Conservation (phyloP, 2,113 vertebrate species). For the Grallaria varia region DNA sequence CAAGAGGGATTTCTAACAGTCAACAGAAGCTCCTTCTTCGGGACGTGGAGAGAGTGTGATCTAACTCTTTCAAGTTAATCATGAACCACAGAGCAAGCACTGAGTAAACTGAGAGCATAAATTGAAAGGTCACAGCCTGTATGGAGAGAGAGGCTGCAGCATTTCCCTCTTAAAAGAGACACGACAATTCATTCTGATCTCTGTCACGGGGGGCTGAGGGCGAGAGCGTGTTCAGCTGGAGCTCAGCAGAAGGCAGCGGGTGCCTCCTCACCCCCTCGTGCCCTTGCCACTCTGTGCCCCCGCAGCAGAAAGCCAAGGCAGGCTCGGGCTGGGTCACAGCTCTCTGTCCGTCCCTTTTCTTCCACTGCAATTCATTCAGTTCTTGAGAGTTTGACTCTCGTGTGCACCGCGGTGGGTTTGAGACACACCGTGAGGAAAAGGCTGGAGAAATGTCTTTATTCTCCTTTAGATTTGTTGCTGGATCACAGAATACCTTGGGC, state of each 20-base stretch:
- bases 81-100: constrained; percentile 23
- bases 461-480: background rate
- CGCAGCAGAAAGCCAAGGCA: background rate
- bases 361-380: accelerated
- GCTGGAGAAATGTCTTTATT: background rate
- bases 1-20: constrained; percentile 39
- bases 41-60: constrained; percentile 6
- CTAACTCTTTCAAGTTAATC: constrained; percentile 51
- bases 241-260: background rate
- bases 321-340: background rate
- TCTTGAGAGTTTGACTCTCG: background rate
- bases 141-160: constrained; percentile 1
- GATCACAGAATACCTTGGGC: background rate
- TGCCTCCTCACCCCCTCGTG: accelerated
- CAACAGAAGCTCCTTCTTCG: constrained; percentile 37
- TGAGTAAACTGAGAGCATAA: constrained; percentile 48
- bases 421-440: background rate
- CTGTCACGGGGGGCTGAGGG: background rate
- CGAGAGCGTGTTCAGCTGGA: background rate
- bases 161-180: background rate
- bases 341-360: background rate
- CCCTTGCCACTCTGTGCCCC: background rate
- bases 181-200: constrained; percentile 22
- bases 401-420: background rate
- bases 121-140: constrained; percentile 53